Base-by-base conservation (phyloP, 1,140 invertebrate genomes). In the Anastrepha obliqua region DNA sequence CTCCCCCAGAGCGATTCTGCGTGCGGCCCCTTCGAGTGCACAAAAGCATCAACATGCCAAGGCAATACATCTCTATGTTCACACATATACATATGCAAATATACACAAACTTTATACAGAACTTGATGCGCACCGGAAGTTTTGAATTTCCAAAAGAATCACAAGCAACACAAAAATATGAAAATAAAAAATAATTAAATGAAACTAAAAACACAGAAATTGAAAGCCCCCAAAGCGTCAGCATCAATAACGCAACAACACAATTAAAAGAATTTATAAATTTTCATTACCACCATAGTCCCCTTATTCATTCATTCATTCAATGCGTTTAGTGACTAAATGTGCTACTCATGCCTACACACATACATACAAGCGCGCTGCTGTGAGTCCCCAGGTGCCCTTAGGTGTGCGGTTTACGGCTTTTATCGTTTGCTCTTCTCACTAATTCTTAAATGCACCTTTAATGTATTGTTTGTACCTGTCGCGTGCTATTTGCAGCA, bases 71-170 rank as follows among this genome's bases (percentile, higher is more conserved):
- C 39, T 47, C 51, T 8, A 11, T 11, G 51, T 8, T 0, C 47
- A 44, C 15, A 47, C 1, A 47, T 17, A n/a, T 78, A 78, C 5
- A n/a, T 78, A 51, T 17, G 5, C 51, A n/a, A 11, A 11, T 78
- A 78, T 1, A 4, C 51, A n/a, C 17, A 9, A 17, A 55, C n/a
- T 20, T 2, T 8, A 20, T 55, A 47, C 47, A 20, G 11, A 81
- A 81, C 47, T 55, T 81, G 20, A 81, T 58, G 47, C 47, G 20
- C 74, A 81, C 74, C 74, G 74, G 74, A 81, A 81, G 74, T 81
- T 81, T 81, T 81, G 74, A 29, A 81, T 81, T 81, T 81, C 47
- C 44, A 42, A 55, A 9, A 81, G 47, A 81, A 81, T 20, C 20
- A 51, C 3, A 64, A 13, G 47, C 4, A 55, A 58, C 17, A 20